Percentiles rank a stretch among this genome's conserved stretches.
phyloP scores from a whole-genome alignment of 1,140 invertebrate species.

The Drosophila repleta region DNA sequence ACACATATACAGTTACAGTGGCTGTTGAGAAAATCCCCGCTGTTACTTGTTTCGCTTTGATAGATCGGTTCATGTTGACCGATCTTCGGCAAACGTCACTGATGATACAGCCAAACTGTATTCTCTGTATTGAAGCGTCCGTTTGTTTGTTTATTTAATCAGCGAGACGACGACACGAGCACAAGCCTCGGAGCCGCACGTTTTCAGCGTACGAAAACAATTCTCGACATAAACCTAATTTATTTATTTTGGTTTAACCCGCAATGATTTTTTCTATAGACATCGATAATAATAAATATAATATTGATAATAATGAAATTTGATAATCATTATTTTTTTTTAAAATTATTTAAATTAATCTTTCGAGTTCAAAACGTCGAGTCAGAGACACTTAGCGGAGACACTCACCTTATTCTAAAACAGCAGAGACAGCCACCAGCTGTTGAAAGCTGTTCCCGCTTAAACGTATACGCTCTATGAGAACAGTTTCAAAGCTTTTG shows the following conservation, averaged over 20 bases:
- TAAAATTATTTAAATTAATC: no score
- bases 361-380: no score
- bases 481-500: neutral
- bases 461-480: neutral
- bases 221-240: neutral
- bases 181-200: no score
- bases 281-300: neutral
- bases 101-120: constrained; percentile 19
- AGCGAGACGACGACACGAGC: no score
- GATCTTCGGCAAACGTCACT: constrained; percentile 28
- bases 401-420: no score
- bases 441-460: neutral
- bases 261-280: neutral
- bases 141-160: neutral
- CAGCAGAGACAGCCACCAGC: constrained; percentile 22
- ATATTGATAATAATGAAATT: neutral
- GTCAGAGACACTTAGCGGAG: no score
- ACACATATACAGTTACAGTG: constrained; percentile 6
- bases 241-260: neutral
- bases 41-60: constrained; percentile 14
- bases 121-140: neutral
- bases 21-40: constrained; percentile 44
- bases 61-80: neutral
- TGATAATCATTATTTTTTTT: no score
- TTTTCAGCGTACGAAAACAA: neutral